Base-by-base conservation (phyloP, 2,888 invertebrate species). In the Julus scandinavius region DNA sequence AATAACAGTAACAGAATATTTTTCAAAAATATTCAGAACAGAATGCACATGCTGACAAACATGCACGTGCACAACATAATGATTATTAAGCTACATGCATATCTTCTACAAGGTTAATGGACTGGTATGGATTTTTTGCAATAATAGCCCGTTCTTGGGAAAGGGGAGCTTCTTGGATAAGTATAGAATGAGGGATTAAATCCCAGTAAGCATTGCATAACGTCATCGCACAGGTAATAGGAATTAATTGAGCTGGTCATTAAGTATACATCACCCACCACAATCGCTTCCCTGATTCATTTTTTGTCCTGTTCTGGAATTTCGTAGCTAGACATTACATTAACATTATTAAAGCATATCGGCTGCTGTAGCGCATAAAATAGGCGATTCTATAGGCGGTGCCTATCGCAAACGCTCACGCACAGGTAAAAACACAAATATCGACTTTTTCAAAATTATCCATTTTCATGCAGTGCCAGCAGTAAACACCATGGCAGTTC, bases 21-120 rank as follows among this genome's bases (percentile, higher is more conserved):
- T n/a, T n/a, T n/a, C n/a, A n/a, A n/a, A n/a, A n/a, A n/a, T n/a
- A n/a, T n/a, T n/a, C n/a, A n/a, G n/a, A n/a, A n/a, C n/a, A n/a
- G n/a, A n/a, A n/a, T n/a, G n/a, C n/a, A n/a, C n/a, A n/a, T n/a
- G n/a, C n/a, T n/a, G n/a, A n/a, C n/a, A n/a, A n/a, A n/a, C n/a
- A n/a, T n/a, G n/a, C n/a, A n/a, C n/a, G n/a, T n/a, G n/a, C n/a
- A n/a, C n/a, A n/a, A n/a, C n/a, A n/a, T n/a, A n/a, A n/a, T n/a
- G n/a, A n/a, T n/a, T n/a, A n/a, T n/a, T n/a, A n/a, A n/a, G n/a
- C n/a, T n/a, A n/a, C n/a, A n/a, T n/a, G n/a, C n/a, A n/a, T n/a
- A n/a, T n/a, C n/a, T n/a, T n/a, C n/a, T n/a, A n/a, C n/a, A n/a
- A 58, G 58, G 58, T 58, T 58, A 58, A 58, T 58, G 58, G 58